Evolutionary conservation across 1,140 invertebrate genomes (phyloP), one percentile per base, ranked within the genome.

Genomic region (Drosophila virilis): DNA sequence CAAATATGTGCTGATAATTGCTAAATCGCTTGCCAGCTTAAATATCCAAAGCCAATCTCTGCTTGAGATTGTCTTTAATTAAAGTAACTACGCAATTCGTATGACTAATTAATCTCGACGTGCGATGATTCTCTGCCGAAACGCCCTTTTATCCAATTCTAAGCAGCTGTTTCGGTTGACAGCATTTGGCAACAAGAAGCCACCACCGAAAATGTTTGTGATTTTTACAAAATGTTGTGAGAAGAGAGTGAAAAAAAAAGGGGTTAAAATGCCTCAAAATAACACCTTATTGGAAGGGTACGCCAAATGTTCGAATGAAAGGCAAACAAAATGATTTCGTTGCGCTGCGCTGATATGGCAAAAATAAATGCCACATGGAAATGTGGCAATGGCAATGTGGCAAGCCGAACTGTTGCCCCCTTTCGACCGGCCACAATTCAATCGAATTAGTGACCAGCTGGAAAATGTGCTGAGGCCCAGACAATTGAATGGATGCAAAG

Each of bases 371-470:
- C 46, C 66, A 57, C 48, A 75, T 77, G 67, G 38, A 77, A 75
- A 71, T 78, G 60, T 72, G 72, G 28, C 37, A 42, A 42, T 42
- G 40, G 8, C 52, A 54, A 74, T 32, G 22, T 28, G 46, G 33
- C 61, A 50, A 66, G 28, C 28, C 38, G 45, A 38, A 42, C 28
- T 37, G 52, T 72, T 37, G 32, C 37, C 79, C 72, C 76, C 57
- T 70, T 74, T 65, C 54, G 38, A 33, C 32, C 60, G 54, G 69
- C 73, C 58, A 65, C 75, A 86, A 71, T 78, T 76, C 73, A 76
- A 76, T 72, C 54, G 43, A 66, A 76, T 76, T 35, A 61, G 69
- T 89, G 74, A 78, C 69, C 84, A 88, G 84, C 77, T 88, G 84
- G 76, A 84, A 88, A 83, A 61, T 77, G 51, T 50, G 65, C 50